A percentile compares a stretch with the other conserved stretches of the same genome.
phyloP scores from a whole-genome alignment of 2,113 vertebrate species.

The Notechis scutatus region DNA sequence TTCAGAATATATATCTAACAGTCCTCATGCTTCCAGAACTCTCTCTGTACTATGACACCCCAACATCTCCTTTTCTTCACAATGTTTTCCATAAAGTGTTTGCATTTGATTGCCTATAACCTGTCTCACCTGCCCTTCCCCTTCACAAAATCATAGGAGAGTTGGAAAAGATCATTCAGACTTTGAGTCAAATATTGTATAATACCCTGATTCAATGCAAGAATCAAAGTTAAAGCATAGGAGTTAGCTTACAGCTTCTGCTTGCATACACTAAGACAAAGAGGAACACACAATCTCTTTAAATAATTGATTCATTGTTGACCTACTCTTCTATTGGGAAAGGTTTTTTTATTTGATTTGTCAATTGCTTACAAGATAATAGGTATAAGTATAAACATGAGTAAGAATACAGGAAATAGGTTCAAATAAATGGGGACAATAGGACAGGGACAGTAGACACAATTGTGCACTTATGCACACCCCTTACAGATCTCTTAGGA shows the following conservation, averaged over 20 bases:
- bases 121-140: background rate
- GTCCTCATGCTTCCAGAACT: background rate
- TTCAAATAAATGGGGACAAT: no score
- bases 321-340: background rate
- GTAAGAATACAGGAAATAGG: no score
- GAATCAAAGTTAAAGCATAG: background rate
- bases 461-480: no score
- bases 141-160: background rate
- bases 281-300: background rate
- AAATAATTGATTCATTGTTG: background rate
- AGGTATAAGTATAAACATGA: no score
- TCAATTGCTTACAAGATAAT: no score
- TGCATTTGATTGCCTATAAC: background rate
- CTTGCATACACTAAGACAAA: background rate
- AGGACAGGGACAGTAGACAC: no score
- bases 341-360: no score
- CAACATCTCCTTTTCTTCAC: background rate
- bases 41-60: background rate
- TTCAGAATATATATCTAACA: background rate
- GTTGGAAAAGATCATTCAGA: background rate
- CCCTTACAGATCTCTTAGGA: no score
- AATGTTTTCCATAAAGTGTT: background rate
- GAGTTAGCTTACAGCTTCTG: background rate
- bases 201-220: background rate
- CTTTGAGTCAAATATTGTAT: background rate